Base-by-base conservation (phyloP, 2,888 invertebrate genomes). In the Pseudococcus jackbeardsleyi region DNA sequence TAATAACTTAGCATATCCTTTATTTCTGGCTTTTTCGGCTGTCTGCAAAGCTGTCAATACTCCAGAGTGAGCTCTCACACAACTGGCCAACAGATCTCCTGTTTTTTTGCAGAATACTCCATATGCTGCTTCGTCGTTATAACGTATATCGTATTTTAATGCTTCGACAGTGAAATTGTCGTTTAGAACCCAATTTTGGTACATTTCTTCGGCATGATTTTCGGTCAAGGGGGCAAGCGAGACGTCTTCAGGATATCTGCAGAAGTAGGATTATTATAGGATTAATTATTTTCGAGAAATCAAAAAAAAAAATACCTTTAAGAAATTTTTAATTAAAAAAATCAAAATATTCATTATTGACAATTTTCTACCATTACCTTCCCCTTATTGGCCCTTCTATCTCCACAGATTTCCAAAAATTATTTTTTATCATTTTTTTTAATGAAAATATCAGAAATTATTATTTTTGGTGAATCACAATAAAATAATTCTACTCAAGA, bases 1-100 rank as follows among this genome's bases (percentile, higher is more conserved):
- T 12, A 84, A 15, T n/a, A 84, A 48, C 48, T 84, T 84, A 33
- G 84, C 84, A 19, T 84, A 84, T 48, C 84, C 84, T 48, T 48
- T 84, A 19, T 48, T 48, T 8, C 48, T n/a, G 48, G 84, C 84
- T 9, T 84, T 48, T 84, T 84, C 84, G 11, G 19, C 19, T 11
- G 84, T 84, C 22, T 84, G 84, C 22, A 84, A 84, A 9, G 84
- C 84, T 48, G 48, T 19, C 12, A 84, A 48, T 3, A 48, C 48
- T 19, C 84, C 48, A 17, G 22, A 17, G 48, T 84, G 84, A 6
- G 48, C 12, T 39, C 48, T 33, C n/a, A 84, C 12, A 46, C 84
- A 84, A 0, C 46, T 17, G 5, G 11, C 12, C 46, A 84, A 46
- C 22, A 84, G 8, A 9, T 19, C 19, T 19, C 84, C 84, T 8